Percentiles rank a stretch among this genome's conserved stretches.
phyloP scores from a whole-genome alignment of 2,113 vertebrate genomes.

The Aix galericulata region DNA sequence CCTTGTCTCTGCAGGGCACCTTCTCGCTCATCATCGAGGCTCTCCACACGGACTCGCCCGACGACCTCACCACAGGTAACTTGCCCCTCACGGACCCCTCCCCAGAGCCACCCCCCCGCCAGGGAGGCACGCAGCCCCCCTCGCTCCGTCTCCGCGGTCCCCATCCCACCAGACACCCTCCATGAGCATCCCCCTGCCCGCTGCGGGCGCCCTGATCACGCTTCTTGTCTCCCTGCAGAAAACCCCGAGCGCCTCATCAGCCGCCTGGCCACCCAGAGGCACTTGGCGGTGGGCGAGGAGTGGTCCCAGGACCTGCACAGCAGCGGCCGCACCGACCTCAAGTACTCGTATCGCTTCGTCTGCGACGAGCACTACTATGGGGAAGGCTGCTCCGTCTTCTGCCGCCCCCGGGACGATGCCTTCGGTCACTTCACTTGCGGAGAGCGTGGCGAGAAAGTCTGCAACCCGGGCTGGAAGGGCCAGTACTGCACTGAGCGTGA shows the following conservation, averaged over 20 bases:
- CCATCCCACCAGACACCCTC: neutral
- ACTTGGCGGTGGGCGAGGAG: conserved; percentile 93
- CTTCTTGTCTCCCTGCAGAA: conserved; percentile 75
- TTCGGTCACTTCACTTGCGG: conserved; percentile 98
- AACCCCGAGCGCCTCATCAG: conserved; percentile 94
- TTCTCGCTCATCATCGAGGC: conserved; percentile 99
- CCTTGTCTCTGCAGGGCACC: conserved; percentile 84
- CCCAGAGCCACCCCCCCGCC: neutral
- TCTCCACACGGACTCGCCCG: conserved; percentile 90
- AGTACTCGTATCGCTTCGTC: conserved; percentile 95
- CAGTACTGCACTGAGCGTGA: conserved; percentile 96
- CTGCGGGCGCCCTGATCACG: neutral
- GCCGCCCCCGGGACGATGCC: conserved; percentile 92
- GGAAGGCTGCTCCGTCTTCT: conserved; percentile 97
- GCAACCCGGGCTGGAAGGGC: conserved; percentile 96
- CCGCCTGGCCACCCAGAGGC: conserved; percentile 93
- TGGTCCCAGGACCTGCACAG: conserved; percentile 97
- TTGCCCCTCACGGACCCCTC: neutral
- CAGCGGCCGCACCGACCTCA: conserved; percentile 88
- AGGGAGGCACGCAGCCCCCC: neutral
- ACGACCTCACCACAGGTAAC: conserved; percentile 95
- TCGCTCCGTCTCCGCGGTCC: neutral
- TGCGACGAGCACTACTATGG: conserved; percentile 97
- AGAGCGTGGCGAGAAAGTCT: conserved; percentile 94
- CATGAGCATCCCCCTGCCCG: neutral